Conservation (phyloP, 2,888 invertebrate genomes). For the Allolobophora icterica region DNA sequence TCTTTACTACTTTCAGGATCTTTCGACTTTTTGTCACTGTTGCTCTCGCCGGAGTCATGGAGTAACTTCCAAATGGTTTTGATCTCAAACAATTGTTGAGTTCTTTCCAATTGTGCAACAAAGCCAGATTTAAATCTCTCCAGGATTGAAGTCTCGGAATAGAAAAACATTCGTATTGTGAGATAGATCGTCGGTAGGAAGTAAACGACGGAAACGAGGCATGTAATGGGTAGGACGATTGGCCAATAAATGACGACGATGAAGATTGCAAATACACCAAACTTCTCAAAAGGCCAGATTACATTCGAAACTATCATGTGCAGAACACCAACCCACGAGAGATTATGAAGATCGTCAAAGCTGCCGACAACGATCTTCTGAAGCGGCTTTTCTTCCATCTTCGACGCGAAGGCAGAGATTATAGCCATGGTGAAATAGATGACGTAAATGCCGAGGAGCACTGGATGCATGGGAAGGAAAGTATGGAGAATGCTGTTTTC, state of each 20-base stretch:
- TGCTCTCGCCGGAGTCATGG: neutral
- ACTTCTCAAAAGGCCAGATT: constrained; percentile 58
- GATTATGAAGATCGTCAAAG: constrained; percentile 57
- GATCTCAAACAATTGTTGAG: neutral
- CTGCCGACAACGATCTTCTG: constrained; percentile 52
- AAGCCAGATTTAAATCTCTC: neutral
- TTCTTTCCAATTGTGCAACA: neutral
- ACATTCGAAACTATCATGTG: constrained; percentile 54
- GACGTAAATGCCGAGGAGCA: constrained; percentile 57
- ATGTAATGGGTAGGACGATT: constrained; percentile 53
- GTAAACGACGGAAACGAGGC: constrained; percentile 54
- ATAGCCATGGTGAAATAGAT: constrained; percentile 54
- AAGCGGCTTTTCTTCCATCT: constrained; percentile 45
- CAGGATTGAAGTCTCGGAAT: constrained; percentile 46
- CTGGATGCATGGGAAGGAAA: constrained; percentile 53
- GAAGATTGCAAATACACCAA: constrained; percentile 57
- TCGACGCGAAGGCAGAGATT: constrained; percentile 52
- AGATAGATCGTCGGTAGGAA: constrained; percentile 60
- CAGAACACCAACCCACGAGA: constrained; percentile 56
- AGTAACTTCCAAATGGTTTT: neutral
- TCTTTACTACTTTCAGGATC: neutral
- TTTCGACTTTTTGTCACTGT: neutral
- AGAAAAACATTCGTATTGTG: constrained; percentile 56
- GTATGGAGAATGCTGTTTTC: constrained; percentile 49
- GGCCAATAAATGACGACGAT: constrained; percentile 55